Evolutionary conservation across 2,888 invertebrate species (phyloP).

Genomic region (Meiosimyza platycephala): DNA sequence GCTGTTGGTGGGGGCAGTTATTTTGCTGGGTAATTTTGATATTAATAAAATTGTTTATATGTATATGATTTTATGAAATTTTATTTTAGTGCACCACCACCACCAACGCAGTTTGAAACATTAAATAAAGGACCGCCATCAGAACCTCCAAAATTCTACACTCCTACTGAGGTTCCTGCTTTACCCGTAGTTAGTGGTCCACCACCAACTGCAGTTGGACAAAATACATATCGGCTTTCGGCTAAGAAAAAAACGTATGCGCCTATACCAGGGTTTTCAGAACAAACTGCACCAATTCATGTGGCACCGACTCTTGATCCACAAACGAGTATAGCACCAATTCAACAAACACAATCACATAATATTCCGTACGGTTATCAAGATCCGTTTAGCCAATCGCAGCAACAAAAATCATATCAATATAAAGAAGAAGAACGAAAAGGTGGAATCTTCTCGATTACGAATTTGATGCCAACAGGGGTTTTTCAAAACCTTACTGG

Average conservation of each 20-base stretch:
- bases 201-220: conserved; percentile 43
- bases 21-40: conserved; percentile 37
- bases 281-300: conserved; percentile 40
- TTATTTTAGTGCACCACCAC: background rate
- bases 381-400: background rate
- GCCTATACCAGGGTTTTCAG: conserved; percentile 77
- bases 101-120: conserved; percentile 18
- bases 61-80: background rate
- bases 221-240: conserved; percentile 74
- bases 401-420: background rate
- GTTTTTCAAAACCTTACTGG: conserved; percentile 64
- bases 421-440: conserved; percentile 51
- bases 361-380: conserved; percentile 26
- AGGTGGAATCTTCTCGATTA: conserved; percentile 61
- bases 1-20: conserved; percentile 17
- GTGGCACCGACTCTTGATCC: conserved; percentile 28
- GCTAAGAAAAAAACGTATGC: conserved; percentile 80
- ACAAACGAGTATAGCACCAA: conserved; percentile 21
- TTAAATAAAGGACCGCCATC: conserved; percentile 31
- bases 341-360: background rate
- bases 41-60: conserved; percentile 7
- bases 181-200: conserved; percentile 40
- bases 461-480: conserved; percentile 59
- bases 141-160: conserved; percentile 63
- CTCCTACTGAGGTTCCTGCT: conserved; percentile 58